Evolutionary conservation across 2,113 vertebrate species (phyloP).

Genomic region (Orientallactaga bullata): DNA sequence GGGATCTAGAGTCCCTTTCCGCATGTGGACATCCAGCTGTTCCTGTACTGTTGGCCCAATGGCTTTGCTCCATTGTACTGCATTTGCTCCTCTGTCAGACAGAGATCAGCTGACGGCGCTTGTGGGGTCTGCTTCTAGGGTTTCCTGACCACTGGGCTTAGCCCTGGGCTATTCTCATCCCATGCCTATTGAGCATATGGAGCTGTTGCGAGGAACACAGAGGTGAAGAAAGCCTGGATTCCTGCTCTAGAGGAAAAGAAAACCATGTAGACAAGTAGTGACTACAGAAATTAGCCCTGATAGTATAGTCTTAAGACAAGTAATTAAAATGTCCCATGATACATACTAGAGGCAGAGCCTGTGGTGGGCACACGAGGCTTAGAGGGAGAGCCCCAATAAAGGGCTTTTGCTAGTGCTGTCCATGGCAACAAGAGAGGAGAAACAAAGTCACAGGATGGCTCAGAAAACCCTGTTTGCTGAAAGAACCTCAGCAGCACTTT

Average conservation of each 20-base stretch:
- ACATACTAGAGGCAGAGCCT: not conserved
- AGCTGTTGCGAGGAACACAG: not conserved
- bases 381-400: not conserved
- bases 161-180: not conserved
- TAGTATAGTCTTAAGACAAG: no score
- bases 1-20: not conserved
- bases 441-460: slow-evolving; percentile 1
- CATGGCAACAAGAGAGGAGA: not conserved
- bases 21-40: no score
- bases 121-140: not conserved
- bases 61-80: not conserved
- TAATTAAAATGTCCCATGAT: not conserved
- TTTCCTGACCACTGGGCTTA: not conserved
- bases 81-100: no score
- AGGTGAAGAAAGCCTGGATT: not conserved
- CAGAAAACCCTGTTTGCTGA: slow-evolving; percentile 2
- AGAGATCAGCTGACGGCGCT: not conserved
- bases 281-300: no score
- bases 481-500: not conserved
- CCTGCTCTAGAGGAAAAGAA: not conserved
- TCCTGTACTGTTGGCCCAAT: not conserved
- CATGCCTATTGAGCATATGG: not conserved
- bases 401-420: not conserved
- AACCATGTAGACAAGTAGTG: not conserved
- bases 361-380: not conserved